Percentiles rank a stretch among this genome's conserved stretches.
Evolutionary conservation across 2,113 vertebrate genomes (phyloP).

Genomic region (Cyprichromis sp.): DNA sequence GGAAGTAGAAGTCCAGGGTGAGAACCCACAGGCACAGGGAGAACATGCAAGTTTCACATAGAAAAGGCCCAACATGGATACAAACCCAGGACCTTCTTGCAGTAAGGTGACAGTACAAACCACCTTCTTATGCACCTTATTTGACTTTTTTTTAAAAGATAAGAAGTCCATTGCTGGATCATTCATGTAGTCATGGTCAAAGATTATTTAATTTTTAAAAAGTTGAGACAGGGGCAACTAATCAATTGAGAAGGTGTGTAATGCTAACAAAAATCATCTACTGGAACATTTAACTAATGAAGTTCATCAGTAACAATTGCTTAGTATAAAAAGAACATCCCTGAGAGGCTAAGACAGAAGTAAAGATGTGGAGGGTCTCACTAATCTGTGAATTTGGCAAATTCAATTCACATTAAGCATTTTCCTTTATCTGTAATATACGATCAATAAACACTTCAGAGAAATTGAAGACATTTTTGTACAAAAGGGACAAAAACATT

Average conservation of each 20-base stretch:
- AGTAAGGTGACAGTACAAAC: not conserved
- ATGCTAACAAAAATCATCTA: not conserved
- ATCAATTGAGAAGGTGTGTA: not conserved
- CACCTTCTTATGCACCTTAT: not conserved
- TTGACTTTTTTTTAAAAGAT: not conserved
- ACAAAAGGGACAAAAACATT: not conserved
- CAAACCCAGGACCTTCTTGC: not conserved
- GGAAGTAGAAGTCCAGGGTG: not conserved
- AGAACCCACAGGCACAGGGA: not conserved
- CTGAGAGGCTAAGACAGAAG: fast-evolving
- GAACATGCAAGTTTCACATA: not conserved
- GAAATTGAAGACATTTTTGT: not conserved
- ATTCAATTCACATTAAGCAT: not conserved
- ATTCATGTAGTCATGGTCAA: not conserved
- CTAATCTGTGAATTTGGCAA: not conserved
- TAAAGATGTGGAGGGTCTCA: not conserved
- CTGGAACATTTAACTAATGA: not conserved
- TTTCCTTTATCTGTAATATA: not conserved
- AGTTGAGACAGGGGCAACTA: not conserved
- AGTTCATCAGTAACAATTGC: fast-evolving
- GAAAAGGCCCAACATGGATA: not conserved
- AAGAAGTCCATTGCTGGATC: not conserved
- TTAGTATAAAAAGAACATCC: not conserved
- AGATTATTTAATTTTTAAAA: fast-evolving
- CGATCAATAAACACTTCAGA: not conserved